Base-by-base conservation (phyloP, 2,888 invertebrate species). In the Drosophila neotestacea region DNA sequence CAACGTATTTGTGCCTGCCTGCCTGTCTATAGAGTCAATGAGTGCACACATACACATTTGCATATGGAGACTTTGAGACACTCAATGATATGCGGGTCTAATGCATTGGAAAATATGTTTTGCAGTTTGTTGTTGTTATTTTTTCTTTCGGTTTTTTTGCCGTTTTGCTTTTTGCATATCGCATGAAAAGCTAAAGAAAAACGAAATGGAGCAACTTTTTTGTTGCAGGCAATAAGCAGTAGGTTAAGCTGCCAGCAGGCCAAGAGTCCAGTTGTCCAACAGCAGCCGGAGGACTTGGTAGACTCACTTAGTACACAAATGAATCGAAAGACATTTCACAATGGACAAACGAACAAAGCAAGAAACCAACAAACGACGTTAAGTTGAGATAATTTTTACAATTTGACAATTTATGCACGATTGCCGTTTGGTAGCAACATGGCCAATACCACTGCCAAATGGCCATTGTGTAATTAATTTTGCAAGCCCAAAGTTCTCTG, bases 321-420 rank as follows among this genome's bases (percentile, higher is more conserved):
- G 81, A 73, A 75, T 73, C 70, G 85, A 87, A 55, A 80, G 63
- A 78, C 78, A 85, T 86, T 86, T 89, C 86, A 86, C 89, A 86
- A 86, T 78, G 75, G 65, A 71, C 66, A 65, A 55, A 36, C 52
- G 44, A 70, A 42, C 60, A 63, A 71, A 67, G 46, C 42, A 22
- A 62, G 39, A 60, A 68, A 72, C 56, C 32, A 67, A 59, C 63
- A 48, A 76, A 63, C 81, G 70, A 84, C 81, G 77, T 73, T 85
- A 85, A 85, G 83, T 79, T 81, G 75, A 87, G 89, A 89, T 89
- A 89, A 88, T 88, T 89, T 90, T 85, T 81, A 88, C 90, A 89
- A 90, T 90, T 90, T 88, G 90, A 88, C 89, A 88, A 90, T 87
- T 85, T 83, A 79, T 79, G 79, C 90, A 87, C 87, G 88, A 89